Base-by-base conservation (phyloP, 2,113 vertebrate species). In the Apodemus speciosus region DNA sequence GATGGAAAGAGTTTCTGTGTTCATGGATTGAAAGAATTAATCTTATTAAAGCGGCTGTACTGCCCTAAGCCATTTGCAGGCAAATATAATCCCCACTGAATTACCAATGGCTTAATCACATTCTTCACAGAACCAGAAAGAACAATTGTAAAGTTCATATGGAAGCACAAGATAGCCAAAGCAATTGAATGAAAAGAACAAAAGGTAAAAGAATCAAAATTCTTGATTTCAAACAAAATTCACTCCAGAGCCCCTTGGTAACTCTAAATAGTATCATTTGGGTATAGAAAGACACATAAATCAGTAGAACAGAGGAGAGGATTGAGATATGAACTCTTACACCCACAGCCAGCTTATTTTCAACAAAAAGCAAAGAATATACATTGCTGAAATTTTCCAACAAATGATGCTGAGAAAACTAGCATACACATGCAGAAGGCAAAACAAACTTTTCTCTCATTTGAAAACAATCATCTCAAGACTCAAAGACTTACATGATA, bases 1-100 rank as follows among this genome's bases (percentile, higher is more conserved):
- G 56, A 83, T 83, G 79, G 79, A 60, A 81, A 81, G 56, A 83
- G 23, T 83, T 83, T 43, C 79, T 43, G 79, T 83, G 79, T 43
- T 60, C 79, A 6, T 43, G 79, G 38, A 83, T 43, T 83, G 79
- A 58, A 43, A 62, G 56, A 83, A 83, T 83, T 62, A 83, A 43
- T 83, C 56, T 62, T 43, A 25, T 62, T 83, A 83, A 83, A 83
- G 79, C 15, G 4, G 38, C 79, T 62, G 14, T 62, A 83, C 25
- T 83, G 38, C 79, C 79, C 56, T 62, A 62, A 62, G 79, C 79
- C 56, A 83, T 83, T 83, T 83, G n/a, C 56, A 60, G 56, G 14
- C 25, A 1, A 83, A 83, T 83, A 83, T 62, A 83, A 83, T 83
- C 38, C 38, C 79, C 11, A 62, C 23, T 1, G 25, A 40, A 62